Base-by-base conservation (phyloP, 2,797 vertebrate genomes). In the Pampus argenteus region DNA sequence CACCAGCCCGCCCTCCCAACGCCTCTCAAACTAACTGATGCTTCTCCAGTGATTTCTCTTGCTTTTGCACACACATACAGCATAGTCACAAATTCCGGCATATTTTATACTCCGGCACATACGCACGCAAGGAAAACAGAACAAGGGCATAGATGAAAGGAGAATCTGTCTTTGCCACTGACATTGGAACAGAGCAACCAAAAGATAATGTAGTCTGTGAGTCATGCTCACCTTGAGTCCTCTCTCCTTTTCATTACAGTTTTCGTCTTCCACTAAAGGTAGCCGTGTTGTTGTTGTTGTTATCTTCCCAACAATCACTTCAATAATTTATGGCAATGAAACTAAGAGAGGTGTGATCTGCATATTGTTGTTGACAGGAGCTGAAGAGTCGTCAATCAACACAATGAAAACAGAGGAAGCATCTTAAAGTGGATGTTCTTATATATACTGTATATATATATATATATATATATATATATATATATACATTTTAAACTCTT, bases 181-280 rank as follows among this genome's bases (percentile, higher is more conserved):
- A 94, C 94, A 94, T 94, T 95, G 93, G 82, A 90, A 86, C 74
- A 75, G 83, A 92, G 92, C 88, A 90, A 91, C 85, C 81, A 73
- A 91, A 89, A 91, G 91, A 93, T 94, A 94, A 94, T 93, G 91
- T 91, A 91, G 89, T 91, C 90, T 90, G 90, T 89, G 90, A 94
- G 91, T 94, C 91, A 88, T 45, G 49, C 85, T 94, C 93, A 94
- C 93, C 93, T 95, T 95, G 93, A 92, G 76, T 84, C 78, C 81
- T 81, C 85, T 68, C 48, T 71, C 56, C 70, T 79, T 86, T 92
- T 93, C 85, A 87, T 88, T 91, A 88, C 79, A 63, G 85, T 82
- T 72, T 86, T 78, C 71, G 80, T 84, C 78, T 87, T 74, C 64
- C 70, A 58, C 84, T 82, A 88, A 90, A 88, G 76, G 78, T 84